phyloP scores from a whole-genome alignment of 2,888 invertebrate species.

The Deroplatys truncata region DNA sequence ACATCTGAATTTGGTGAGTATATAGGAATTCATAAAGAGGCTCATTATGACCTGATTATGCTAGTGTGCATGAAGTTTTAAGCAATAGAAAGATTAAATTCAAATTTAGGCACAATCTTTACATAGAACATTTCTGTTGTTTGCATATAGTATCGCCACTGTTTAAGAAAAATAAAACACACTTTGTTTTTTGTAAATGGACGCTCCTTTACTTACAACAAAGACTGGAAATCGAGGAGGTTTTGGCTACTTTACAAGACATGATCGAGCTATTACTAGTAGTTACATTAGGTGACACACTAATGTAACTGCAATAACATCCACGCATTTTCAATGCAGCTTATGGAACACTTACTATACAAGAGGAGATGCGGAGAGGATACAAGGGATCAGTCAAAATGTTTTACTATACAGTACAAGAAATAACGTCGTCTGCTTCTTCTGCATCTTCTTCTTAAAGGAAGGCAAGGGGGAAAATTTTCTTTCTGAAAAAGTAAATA shows the following conservation, averaged over 20 bases:
- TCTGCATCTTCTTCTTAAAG: not conserved
- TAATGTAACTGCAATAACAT: slow-evolving; percentile 21
- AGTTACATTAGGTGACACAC: slow-evolving; percentile 18
- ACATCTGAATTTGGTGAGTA: no score
- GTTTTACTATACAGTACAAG: not conserved
- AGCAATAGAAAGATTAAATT: no score
- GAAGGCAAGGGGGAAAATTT: not conserved
- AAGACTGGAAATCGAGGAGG: slow-evolving; percentile 22
- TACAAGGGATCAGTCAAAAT: not conserved
- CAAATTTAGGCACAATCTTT: no score
- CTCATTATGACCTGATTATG: no score
- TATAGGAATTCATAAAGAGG: no score
- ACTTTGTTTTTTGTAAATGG: slow-evolving; percentile 22
- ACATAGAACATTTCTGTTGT: no score
- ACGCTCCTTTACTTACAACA: slow-evolving; percentile 27
- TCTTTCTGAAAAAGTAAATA: slow-evolving; percentile 3
- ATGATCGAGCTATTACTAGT: slow-evolving; percentile 19
- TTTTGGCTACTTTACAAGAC: slow-evolving; percentile 23
- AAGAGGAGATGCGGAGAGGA: slow-evolving; percentile 15
- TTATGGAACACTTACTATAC: slow-evolving; percentile 26
- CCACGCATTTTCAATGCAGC: slow-evolving; percentile 28
- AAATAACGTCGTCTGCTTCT: not conserved
- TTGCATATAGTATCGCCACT: not conserved
- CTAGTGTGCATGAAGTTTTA: no score
- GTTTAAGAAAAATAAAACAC: not conserved